Percentiles rank a stretch among this genome's conserved stretches.
These are phyloP conservation scores for Cataglyphis hispanica DNA, from an alignment of 1,140 invertebrate species.

Conservation along the genomic window DNA sequence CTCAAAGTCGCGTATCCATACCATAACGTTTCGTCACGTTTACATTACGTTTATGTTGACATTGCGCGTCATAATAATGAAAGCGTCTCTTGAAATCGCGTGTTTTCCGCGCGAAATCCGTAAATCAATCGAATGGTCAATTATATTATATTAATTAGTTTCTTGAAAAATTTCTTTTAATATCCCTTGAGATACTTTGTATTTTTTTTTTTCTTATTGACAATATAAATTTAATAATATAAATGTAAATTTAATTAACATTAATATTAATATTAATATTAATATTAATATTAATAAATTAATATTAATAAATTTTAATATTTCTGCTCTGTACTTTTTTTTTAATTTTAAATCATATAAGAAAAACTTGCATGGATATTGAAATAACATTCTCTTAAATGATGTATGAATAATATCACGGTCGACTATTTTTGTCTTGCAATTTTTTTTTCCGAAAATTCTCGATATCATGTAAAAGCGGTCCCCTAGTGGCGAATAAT, in stretches of 20 bases:
- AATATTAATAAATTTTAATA: too few species aligned
- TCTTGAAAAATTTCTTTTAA: not conserved
- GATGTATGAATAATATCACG: constrained; percentile 20
- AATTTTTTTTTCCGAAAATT: not conserved
- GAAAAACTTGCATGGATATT: not conserved
- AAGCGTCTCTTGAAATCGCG: not conserved
- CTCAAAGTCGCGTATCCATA: constrained; percentile 8
- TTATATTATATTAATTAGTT: not conserved
- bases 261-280: too few species aligned
- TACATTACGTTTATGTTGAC: not conserved
- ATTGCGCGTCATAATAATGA: not conserved
- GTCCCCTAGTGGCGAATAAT: constrained; percentile 36
- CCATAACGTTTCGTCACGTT: constrained; percentile 9
- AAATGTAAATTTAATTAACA: not conserved
- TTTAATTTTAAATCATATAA: not conserved
- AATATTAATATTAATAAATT: too few species aligned
- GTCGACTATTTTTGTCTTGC: constrained; percentile 7
- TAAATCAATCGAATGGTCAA: constrained; percentile 10
- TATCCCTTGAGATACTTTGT: not conserved
- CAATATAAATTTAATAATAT: not conserved
- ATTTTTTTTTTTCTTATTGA: not conserved
- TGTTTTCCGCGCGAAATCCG: not conserved
- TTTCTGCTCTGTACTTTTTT: not conserved
- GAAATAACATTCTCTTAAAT: not conserved
- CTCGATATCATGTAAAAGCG: constrained; percentile 24